Percentiles rank a stretch among this genome's conserved stretches.
phyloP scores from a whole-genome alignment of 2,113 vertebrate genomes.

The Phrynocephalus versicolor region DNA sequence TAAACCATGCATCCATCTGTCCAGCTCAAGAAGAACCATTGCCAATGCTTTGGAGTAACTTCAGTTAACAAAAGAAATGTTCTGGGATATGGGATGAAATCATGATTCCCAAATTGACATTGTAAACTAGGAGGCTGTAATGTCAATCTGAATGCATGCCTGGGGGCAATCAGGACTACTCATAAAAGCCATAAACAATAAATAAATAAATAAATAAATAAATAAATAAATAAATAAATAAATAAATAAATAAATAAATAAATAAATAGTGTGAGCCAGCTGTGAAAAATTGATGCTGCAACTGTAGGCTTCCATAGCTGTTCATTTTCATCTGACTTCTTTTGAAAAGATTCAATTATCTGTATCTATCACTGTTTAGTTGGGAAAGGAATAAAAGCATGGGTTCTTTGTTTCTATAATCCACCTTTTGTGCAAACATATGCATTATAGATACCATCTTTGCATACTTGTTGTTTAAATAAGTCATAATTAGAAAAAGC shows the following conservation, averaged over 20 bases:
- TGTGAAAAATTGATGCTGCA: not conserved
- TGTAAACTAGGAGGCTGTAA: not conserved
- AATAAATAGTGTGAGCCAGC: not conserved
- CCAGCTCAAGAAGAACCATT: not conserved
- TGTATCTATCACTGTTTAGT: not conserved
- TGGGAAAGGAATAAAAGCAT: conserved; percentile 17
- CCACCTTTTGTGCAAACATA: conserved; percentile 3
- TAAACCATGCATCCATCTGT: not conserved
- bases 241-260: no score
- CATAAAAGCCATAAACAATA: not conserved
- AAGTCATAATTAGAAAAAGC: conserved; percentile 31
- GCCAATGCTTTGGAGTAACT: not conserved
- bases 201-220: no score
- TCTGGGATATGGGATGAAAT: not conserved
- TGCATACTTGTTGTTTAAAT: conserved; percentile 35
- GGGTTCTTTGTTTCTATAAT: not conserved
- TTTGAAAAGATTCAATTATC: not conserved
- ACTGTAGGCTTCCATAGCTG: conserved; percentile 35
- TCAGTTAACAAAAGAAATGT: not conserved
- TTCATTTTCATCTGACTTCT: conserved; percentile 18
- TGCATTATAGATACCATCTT: conserved; percentile 41
- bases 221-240: no score
- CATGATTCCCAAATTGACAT: not conserved
- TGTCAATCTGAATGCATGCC: conserved; percentile 5
- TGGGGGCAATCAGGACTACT: not conserved